Evolutionary conservation across 2,113 vertebrate species (phyloP), one percentile per base, ranked within the genome.

Genomic region (Monarcha castaneiventris): DNA sequence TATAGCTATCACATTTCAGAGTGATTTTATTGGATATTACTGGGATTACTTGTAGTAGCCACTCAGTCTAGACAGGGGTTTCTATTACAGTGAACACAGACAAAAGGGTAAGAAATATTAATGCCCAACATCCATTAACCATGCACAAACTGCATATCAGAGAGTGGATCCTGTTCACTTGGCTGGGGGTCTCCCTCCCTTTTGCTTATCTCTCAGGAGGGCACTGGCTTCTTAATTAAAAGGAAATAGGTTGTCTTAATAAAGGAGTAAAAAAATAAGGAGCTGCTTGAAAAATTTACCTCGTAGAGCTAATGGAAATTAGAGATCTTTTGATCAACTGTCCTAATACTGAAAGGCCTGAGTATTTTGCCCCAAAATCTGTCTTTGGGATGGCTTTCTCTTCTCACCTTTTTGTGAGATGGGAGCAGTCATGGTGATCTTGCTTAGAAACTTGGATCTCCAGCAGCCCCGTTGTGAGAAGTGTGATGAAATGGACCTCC

Each of bases 31-130:
- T 98, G 98, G 98, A 98, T 98, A 98, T 99, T 98, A 98, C 98
- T 96, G 97, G 99, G 99, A 99, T 99, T 99, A 99, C 98, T 97
- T 97, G 94, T 95, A 97, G 99, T 98, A 99, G 99, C 98, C 99
- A 96, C 98, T 97, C 98, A 98, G 99, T 99, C 99, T 99, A 99
- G 99, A 99, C 99, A 98, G 97, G 96, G 96, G 98, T 98, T 99
- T 99, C 98, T 97, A 98, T 99, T 99, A 98, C 98, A 98, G 98
- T 97, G 98, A 98, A 98, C 95, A 94, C 97, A 98, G 98, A 98
- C 98, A 99, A 99, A 98, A 97, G 97, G 96, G 97, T 97, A 94
- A 98, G 97, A 97, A 97, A 95, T 91, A 89, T 97, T 96, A 97
- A 97, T 90, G 95, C 97, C 94, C 77, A 76, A 73, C 91, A 93